Percentiles rank a stretch among this genome's conserved stretches.
Evolutionary conservation across 2,113 vertebrate genomes (phyloP).

Genomic region (Rhagologus leucostigma): DNA sequence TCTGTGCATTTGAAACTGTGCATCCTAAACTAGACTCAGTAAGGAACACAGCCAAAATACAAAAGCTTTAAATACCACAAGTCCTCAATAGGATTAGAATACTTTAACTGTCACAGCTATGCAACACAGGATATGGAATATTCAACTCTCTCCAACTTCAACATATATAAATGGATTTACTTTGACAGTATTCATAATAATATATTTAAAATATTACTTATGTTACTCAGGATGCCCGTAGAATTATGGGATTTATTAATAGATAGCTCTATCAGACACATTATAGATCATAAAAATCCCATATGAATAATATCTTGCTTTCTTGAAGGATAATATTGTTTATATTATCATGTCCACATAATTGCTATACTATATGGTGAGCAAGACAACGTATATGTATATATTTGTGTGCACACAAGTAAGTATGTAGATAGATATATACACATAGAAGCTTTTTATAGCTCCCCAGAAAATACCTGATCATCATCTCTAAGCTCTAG

Average conservation of each 20-base stretch:
- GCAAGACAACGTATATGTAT: neutral
- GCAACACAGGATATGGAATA: neutral
- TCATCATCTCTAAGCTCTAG: neutral
- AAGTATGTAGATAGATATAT: neutral
- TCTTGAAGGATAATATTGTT: neutral
- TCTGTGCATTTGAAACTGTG: neutral
- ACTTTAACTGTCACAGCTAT: neutral
- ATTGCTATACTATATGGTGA: neutral
- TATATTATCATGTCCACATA: neutral
- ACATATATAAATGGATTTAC: neutral
- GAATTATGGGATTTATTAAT: constrained; percentile 12
- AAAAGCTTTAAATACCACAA: neutral
- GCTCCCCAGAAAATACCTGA: neutral
- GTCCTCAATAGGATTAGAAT: neutral
- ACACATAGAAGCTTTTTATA: neutral
- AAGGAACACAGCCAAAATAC: neutral
- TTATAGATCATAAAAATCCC: neutral
- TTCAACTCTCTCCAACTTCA: neutral
- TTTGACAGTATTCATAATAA: constrained; percentile 21
- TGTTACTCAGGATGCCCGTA: neutral
- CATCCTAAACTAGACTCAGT: neutral
- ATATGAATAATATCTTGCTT: neutral
- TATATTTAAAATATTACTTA: constrained; percentile 35
- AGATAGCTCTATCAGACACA: neutral
- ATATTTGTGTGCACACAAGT: neutral